Evolutionary conservation across 2,113 vertebrate species (phyloP), one percentile per base, ranked within the genome.

Genomic region (Cisticola juncidis): DNA sequence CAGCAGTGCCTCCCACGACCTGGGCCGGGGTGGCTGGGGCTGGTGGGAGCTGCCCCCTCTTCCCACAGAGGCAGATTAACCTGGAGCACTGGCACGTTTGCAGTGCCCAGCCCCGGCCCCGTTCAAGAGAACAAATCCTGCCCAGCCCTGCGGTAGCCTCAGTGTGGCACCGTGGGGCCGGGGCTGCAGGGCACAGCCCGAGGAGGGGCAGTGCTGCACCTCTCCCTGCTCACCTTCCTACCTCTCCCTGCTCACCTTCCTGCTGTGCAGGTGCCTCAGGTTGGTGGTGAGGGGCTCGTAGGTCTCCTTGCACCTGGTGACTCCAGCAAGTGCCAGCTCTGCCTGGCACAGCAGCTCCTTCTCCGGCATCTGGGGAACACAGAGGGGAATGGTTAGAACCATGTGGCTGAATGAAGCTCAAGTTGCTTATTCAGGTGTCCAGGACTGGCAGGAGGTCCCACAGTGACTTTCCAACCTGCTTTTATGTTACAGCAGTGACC

Each of bases 341-440:
- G 95, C 96, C 77, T 94, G 96, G 92, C 96, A 97, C 85, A 97
- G 79, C 79, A 94, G 56, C 40, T 88, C 76, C 60, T 85, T 2
- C 1, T 93, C 68, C 0, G 8, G 11, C 35, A 88, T 16, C 92
- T 97, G 88, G 14, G 1, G 7, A 17, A 57, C 9, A 42, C 0
- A 0, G 36, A 13, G 14, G 11, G 10, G 0, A 3, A 12, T 3
- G 0, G 1, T 78, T 44, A 71, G 47, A 24, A 2, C 9, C 44
- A 2, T 0, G 9, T 0, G 2, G 25, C 0, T 40, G 28, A 9
- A 28, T 22, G 9, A 4, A 44, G 17, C 1, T 9, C 17, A 4
- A 40, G 48, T 25, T 42, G 8, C 35, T 60, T 42, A 6, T n/a
- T 29, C 10, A 28, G 15, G n/a, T 33, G 48, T 25, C 26, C 45